Conservation (phyloP, 2,888 invertebrate species). For the Congeria kusceri region DNA sequence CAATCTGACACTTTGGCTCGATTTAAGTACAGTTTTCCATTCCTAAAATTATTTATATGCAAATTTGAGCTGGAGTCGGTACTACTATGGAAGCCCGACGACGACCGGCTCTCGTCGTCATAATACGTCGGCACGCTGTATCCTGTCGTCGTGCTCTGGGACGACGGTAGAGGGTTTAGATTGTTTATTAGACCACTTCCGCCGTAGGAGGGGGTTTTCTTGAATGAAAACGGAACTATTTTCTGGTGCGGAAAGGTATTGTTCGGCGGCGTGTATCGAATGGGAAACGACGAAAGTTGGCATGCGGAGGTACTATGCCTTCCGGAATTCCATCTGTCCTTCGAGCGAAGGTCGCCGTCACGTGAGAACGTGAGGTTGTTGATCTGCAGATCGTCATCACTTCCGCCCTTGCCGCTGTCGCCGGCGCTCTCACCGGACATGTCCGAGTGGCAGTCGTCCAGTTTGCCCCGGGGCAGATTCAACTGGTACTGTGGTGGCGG, state of each 20-base stretch:
- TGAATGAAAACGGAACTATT: constrained; percentile 62
- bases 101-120: constrained; percentile 53
- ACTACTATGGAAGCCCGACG: constrained; percentile 63
- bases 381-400: constrained; percentile 66
- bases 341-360: constrained; percentile 27
- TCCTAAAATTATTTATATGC: constrained; percentile 34
- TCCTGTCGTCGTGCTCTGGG: constrained; percentile 11
- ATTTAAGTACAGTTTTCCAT: constrained; percentile 38
- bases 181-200: constrained; percentile 18
- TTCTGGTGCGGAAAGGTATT: constrained; percentile 37
- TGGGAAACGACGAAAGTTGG: constrained; percentile 51
- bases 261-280: constrained; percentile 23
- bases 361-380: constrained; percentile 2
- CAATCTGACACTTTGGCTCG: constrained; percentile 49
- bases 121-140: constrained; percentile 56
- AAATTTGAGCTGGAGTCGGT: constrained; percentile 51
- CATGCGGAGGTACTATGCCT: constrained; percentile 32
- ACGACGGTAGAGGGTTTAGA: constrained; percentile 21
- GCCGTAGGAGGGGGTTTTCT: constrained; percentile 33
- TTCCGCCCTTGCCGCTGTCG: constrained; percentile 70
- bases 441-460: constrained; percentile 63
- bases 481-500: constrained; percentile 54
- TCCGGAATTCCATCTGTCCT: constrained; percentile 39
- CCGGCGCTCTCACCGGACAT: constrained; percentile 62
- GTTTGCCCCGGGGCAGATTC: constrained; percentile 44